phyloP scores from a whole-genome alignment of 2,113 vertebrate genomes.

The Dascyllus trimaculatus region DNA sequence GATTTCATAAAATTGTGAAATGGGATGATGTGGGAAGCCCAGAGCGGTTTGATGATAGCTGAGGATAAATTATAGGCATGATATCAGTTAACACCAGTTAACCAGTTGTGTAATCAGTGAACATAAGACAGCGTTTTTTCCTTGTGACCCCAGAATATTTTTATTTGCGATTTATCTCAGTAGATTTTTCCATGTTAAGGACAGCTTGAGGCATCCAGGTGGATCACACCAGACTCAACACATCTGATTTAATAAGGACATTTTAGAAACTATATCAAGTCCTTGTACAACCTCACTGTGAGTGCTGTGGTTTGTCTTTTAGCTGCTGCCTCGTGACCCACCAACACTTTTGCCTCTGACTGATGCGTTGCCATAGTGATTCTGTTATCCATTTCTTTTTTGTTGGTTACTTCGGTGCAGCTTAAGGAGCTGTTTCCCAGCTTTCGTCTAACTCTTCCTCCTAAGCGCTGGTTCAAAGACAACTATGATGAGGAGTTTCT shows the following conservation, averaged over 20 bases:
- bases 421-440: slow-evolving; percentile 93
- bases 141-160: neutral
- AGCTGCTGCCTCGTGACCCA: neutral
- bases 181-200: neutral
- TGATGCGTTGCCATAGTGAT: slow-evolving; percentile 10
- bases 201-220: no score
- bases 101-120: neutral
- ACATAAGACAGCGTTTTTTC: neutral
- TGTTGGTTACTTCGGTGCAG: slow-evolving; percentile 72
- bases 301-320: neutral
- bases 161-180: neutral
- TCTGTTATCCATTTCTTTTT: neutral
- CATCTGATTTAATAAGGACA: neutral
- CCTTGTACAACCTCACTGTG: neutral
- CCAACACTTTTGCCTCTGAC: neutral
- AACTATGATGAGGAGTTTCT: slow-evolving; percentile 74
- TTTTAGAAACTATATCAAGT: neutral
- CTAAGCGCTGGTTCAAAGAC: slow-evolving; percentile 94
- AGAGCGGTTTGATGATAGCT: neutral
- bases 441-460: slow-evolving; percentile 89
- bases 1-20: neutral
- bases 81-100: neutral
- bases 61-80: neutral
- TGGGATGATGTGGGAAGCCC: neutral
- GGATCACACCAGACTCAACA: neutral